A percentile compares a stretch with the other conserved stretches of the same genome.
These are phyloP conservation scores for Dendrocincla fuliginosa DNA, from an alignment of 2,797 vertebrate genomes.

Conservation along the genomic window DNA sequence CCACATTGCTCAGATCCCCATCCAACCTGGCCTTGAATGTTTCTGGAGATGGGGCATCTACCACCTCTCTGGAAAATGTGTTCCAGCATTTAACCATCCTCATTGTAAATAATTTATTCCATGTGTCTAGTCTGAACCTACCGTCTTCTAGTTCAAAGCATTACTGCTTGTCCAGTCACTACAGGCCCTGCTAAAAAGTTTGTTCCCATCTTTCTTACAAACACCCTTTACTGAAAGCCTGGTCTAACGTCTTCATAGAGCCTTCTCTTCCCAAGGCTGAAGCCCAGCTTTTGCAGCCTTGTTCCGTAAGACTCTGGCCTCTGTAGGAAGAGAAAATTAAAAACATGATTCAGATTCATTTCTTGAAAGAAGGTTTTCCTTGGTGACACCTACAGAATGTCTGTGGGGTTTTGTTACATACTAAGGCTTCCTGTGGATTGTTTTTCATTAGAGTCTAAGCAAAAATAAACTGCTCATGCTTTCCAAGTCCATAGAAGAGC, in stretches of 20 bases:
- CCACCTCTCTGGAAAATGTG: background rate
- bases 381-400: background rate
- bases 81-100: background rate
- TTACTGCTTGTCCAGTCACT: rapidly evolving
- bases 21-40: background rate
- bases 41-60: background rate
- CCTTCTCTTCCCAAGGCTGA: background rate
- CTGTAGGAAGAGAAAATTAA: background rate
- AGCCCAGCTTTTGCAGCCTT: background rate
- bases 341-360: background rate
- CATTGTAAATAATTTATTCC: background rate
- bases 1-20: background rate
- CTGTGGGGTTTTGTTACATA: background rate
- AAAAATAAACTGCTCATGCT: background rate
- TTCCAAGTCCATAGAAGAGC: background rate
- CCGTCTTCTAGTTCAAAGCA: background rate
- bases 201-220: background rate
- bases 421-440: background rate
- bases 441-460: background rate
- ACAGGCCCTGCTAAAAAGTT: background rate
- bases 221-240: background rate
- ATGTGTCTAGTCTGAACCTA: background rate
- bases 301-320: background rate
- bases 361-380: background rate
- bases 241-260: background rate